Evolutionary conservation across 2,797 vertebrate species (phyloP).

Genomic region (Enteromius fasciolatus): DNA sequence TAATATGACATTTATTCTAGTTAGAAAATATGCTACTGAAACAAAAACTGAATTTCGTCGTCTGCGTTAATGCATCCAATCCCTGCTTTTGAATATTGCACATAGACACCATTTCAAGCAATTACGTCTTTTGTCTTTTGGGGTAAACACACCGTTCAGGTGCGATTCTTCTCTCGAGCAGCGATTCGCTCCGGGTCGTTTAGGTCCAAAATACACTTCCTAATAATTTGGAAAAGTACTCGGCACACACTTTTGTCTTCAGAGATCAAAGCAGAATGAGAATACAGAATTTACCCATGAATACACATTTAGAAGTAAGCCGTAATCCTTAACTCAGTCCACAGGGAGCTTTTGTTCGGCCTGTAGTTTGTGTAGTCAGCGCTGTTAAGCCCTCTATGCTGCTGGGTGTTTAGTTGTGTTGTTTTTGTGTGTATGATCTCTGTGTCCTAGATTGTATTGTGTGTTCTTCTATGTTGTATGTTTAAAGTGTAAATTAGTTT

Average conservation of each 20-base stretch:
- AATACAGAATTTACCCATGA: conserved; percentile 32
- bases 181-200: conserved; percentile 7
- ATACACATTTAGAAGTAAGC: conserved; percentile 27
- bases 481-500: conserved; percentile 42
- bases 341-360: conserved; percentile 33
- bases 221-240: conserved; percentile 2
- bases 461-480: conserved; percentile 1
- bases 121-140: conserved; percentile 19
- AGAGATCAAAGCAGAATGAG: conserved; percentile 21
- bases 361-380: conserved; percentile 10
- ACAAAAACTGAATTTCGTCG: neutral
- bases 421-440: conserved; percentile 15
- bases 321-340: conserved; percentile 35
- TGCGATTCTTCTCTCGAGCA: neutral
- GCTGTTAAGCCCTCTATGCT: conserved; percentile 30
- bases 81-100: conserved; percentile 4
- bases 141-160: neutral
- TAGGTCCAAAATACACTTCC: neutral
- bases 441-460: conserved; percentile 39
- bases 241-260: neutral
- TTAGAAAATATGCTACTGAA: conserved; percentile 1
- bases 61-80: conserved; percentile 1
- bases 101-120: conserved; percentile 28
- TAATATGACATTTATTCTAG: conserved; percentile 21
- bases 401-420: conserved; percentile 25